A percentile compares a stretch with the other conserved stretches of the same genome.
Conservation (phyloP, 2,113 vertebrate species). For the Megalops atlanticus region DNA sequence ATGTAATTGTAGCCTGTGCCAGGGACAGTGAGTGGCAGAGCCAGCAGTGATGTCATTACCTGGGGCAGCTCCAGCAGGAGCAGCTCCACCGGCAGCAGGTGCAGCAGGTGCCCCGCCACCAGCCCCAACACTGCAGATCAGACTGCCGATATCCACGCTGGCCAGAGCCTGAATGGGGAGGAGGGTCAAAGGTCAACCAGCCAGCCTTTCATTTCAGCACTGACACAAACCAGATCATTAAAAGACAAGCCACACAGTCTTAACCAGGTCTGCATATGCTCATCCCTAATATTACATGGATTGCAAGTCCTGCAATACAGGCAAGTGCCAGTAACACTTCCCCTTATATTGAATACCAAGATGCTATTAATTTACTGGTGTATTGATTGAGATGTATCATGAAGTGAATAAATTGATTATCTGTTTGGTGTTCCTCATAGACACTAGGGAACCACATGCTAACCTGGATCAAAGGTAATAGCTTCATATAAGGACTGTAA, state of each 20-base stretch:
- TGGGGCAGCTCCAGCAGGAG: conserved; percentile 69
- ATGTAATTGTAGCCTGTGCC: too few relatives aligned
- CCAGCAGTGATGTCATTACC: conserved; percentile 65
- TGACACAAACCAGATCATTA: background rate
- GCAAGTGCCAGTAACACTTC: too few relatives aligned
- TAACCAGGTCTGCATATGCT: background rate
- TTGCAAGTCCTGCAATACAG: too few relatives aligned
- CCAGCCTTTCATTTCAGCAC: background rate
- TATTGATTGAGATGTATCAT: too few relatives aligned
- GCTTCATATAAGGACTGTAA: too few relatives aligned
- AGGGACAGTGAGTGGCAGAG: background rate
- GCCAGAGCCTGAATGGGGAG: conserved; percentile 76
- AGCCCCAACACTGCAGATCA: conserved; percentile 93
- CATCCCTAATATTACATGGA: too few relatives aligned
- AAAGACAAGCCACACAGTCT: background rate
- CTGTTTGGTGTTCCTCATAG: too few relatives aligned
- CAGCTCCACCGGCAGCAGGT: conserved; percentile 58
- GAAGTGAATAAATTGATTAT: too few relatives aligned
- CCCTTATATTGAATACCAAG: too few relatives aligned
- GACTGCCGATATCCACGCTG: conserved; percentile 86
- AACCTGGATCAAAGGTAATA: too few relatives aligned
- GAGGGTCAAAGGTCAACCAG: rapidly evolving
- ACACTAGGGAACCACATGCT: too few relatives aligned
- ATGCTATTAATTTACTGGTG: too few relatives aligned
- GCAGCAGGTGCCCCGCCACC: conserved; percentile 81